These are phyloP conservation scores for Panulirus ornatus DNA, from an alignment of 1,140 invertebrate species.

Conservation along the genomic window DNA sequence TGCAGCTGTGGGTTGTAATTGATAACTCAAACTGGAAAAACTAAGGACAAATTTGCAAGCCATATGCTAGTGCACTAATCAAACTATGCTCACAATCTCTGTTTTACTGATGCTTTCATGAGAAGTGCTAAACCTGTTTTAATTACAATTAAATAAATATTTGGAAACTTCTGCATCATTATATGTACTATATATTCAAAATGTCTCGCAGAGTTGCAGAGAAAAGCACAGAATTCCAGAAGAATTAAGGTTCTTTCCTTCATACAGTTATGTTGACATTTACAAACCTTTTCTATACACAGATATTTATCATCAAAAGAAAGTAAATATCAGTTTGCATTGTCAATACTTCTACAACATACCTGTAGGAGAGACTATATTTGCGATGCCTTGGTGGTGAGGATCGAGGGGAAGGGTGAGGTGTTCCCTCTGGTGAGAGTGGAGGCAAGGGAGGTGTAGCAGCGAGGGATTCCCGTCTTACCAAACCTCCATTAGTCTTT, in stretches of 20 bases:
- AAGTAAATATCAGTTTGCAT: too few species aligned
- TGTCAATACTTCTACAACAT: too few species aligned
- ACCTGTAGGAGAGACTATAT: constrained; percentile 76
- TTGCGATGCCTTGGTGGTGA: constrained; percentile 74
- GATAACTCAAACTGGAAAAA: not conserved
- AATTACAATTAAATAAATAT: too few species aligned
- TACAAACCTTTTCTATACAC: too few species aligned
- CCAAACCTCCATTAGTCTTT: constrained; percentile 46
- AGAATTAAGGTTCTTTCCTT: too few species aligned
- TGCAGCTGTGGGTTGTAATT: constrained; percentile 37
- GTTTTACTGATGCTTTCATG: not conserved
- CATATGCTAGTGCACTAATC: not conserved
- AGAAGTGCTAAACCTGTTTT: too few species aligned
- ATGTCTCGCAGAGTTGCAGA: too few species aligned
- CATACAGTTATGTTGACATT: too few species aligned
- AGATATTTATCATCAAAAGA: too few species aligned
- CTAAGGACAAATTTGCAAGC: not conserved
- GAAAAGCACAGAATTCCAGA: too few species aligned
- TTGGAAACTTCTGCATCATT: too few species aligned
- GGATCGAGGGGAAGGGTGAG: constrained; percentile 75
- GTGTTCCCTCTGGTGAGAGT: constrained; percentile 83
- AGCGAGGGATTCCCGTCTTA: constrained; percentile 65
- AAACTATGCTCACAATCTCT: not conserved
- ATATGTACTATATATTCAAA: too few species aligned
- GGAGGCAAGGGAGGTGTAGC: constrained; percentile 87